phyloP scores from a whole-genome alignment of 2,888 invertebrate genomes.

The Sinhomidia bicolor region DNA sequence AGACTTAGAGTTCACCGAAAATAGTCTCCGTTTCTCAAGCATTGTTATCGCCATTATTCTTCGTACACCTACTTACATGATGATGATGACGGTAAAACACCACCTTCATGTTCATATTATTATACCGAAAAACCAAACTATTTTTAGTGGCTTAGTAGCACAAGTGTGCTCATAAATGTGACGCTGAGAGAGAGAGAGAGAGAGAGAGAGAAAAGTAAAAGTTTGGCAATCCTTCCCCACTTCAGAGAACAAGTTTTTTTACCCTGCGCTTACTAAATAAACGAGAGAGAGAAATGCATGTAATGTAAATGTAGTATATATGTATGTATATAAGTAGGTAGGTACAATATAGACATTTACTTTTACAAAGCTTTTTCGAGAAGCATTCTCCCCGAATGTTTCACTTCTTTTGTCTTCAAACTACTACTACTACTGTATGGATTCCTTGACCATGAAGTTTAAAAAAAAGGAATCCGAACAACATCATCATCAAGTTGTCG shows the following conservation, averaged over 20 bases:
- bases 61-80: too few species aligned
- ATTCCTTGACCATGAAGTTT: constrained; percentile 70
- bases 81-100: constrained; percentile 12
- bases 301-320: too few species aligned
- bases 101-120: too few species aligned
- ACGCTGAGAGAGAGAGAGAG: too few species aligned
- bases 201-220: constrained; percentile 17
- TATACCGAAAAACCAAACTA: constrained; percentile 10
- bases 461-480: constrained; percentile 32
- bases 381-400: neutral
- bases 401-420: too few species aligned
- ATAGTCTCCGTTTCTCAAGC: neutral
- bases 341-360: constrained; percentile 1
- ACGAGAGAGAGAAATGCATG: too few species aligned
- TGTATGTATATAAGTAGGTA: neutral
- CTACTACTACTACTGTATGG: too few species aligned
- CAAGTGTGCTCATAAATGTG: neutral
- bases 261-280: too few species aligned
- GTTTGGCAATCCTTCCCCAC: neutral
- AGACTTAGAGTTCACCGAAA: constrained; percentile 7
- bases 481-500: too few species aligned
- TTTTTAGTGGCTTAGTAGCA: neutral
- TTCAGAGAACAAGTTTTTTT: neutral
- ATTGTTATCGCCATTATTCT: constrained; percentile 13
- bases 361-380: too few species aligned